phyloP scores from a whole-genome alignment of 2,888 invertebrate genomes.

The Cantharis rufa region DNA sequence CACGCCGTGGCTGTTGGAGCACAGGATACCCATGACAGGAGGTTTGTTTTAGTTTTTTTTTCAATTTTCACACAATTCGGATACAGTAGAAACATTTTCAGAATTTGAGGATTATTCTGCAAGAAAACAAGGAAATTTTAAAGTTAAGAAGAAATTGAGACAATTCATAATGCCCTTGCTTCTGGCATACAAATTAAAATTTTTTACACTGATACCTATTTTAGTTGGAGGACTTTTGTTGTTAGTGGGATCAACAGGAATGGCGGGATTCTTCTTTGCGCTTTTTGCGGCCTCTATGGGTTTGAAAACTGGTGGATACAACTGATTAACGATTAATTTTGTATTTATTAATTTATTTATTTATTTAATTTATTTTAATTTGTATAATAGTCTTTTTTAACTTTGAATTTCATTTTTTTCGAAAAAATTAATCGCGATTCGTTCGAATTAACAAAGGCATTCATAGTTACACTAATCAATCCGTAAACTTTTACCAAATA shows the following conservation, averaged over 20 bases:
- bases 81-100: conserved; percentile 7
- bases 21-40: conserved; percentile 48
- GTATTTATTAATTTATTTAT: conserved; percentile 6
- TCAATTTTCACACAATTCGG: background rate
- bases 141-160: conserved; percentile 62
- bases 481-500: background rate
- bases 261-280: conserved; percentile 88
- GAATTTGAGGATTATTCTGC: conserved; percentile 19
- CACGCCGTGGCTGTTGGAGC: conserved; percentile 45
- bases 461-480: background rate
- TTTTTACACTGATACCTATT: conserved; percentile 76
- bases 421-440: background rate
- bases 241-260: conserved; percentile 75
- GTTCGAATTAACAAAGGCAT: background rate
- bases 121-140: conserved; percentile 34
- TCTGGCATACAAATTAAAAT: conserved; percentile 83
- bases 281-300: conserved; percentile 83
- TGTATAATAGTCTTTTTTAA: background rate
- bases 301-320: conserved; percentile 59
- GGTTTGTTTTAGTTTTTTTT: conserved; percentile 40
- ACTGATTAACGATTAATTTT: conserved; percentile 35
- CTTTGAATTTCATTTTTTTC: background rate
- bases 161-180: conserved; percentile 76
- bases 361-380: background rate
- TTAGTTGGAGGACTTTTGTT: conserved; percentile 73